Evolutionary conservation across 92 coral and sea anemone species (phyloP).

Genomic region (Muricea muricata): DNA sequence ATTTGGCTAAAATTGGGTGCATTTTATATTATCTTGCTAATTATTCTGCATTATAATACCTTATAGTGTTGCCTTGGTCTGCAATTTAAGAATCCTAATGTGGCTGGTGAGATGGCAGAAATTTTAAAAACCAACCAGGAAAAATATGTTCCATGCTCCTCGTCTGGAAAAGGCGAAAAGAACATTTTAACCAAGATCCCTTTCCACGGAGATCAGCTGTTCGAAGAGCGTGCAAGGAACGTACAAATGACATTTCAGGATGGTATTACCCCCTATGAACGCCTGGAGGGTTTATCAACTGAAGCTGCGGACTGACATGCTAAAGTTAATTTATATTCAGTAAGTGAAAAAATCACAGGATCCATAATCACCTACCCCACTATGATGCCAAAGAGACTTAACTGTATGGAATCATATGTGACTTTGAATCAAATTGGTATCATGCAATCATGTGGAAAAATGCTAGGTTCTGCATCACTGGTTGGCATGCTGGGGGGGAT

Average conservation of each 20-base stretch:
- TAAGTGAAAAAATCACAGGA: background rate
- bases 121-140: slow-evolving; percentile 25
- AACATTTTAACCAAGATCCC: slow-evolving; percentile 1
- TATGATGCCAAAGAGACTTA: no score
- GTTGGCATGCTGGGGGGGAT: no score
- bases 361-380: no score
- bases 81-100: slow-evolving; percentile 17
- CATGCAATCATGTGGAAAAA: no score
- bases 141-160: background rate
- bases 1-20: no score
- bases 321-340: background rate
- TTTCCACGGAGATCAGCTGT: slow-evolving; percentile 28
- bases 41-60: background rate
- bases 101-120: slow-evolving; percentile 23
- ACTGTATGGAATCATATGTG: no score
- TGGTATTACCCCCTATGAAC: background rate
- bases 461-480: no score
- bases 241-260: background rate
- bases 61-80: slow-evolving; percentile 42
- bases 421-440: no score
- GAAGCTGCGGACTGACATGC: slow-evolving; percentile 13
- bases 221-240: slow-evolving; percentile 9
- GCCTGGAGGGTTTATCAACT: background rate
- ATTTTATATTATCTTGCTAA: no score
- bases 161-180: background rate